Evolutionary conservation across 37 sponge, comb jelly and placozoan genomes (phyloP).

Genomic region (Geodia barretti): DNA sequence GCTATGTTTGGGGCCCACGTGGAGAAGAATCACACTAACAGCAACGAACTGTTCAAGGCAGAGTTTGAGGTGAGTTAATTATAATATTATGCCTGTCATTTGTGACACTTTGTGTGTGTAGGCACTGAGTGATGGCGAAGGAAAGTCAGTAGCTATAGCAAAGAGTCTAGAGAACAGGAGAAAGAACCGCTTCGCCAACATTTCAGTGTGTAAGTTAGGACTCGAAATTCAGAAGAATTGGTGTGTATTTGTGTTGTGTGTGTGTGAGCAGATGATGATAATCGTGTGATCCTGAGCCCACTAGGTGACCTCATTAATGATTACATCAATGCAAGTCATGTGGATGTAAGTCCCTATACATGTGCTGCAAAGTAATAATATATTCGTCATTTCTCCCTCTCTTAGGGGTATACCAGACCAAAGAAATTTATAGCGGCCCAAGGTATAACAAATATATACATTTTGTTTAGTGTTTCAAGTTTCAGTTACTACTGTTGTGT

Average conservation of each 20-base stretch:
- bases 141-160: slow-evolving; percentile 1
- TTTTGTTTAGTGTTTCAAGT: too few relatives aligned
- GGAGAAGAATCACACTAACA: slow-evolving; percentile 8
- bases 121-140: neutral
- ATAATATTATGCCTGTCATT: neutral
- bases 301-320: slow-evolving; percentile 9
- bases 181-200: slow-evolving; percentile 46
- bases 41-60: slow-evolving; percentile 15
- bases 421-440: slow-evolving; percentile 71
- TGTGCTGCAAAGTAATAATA: neutral
- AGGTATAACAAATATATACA: slow-evolving; percentile 46
- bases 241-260: too few relatives aligned
- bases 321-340: slow-evolving; percentile 71
- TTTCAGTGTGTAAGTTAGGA: slow-evolving; percentile 36
- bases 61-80: slow-evolving; percentile 6
- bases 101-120: neutral
- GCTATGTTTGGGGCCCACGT: slow-evolving; percentile 25
- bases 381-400: neutral
- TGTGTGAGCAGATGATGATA: slow-evolving; percentile 56
- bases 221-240: neutral
- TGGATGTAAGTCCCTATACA: slow-evolving; percentile 39
- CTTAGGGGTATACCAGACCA: slow-evolving; percentile 20
- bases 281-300: slow-evolving; percentile 19
- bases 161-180: slow-evolving; percentile 10
- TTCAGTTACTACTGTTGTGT: too few relatives aligned